These are phyloP conservation scores for Limanda limanda DNA, from an alignment of 2,113 vertebrate species.

Conservation along the genomic window DNA sequence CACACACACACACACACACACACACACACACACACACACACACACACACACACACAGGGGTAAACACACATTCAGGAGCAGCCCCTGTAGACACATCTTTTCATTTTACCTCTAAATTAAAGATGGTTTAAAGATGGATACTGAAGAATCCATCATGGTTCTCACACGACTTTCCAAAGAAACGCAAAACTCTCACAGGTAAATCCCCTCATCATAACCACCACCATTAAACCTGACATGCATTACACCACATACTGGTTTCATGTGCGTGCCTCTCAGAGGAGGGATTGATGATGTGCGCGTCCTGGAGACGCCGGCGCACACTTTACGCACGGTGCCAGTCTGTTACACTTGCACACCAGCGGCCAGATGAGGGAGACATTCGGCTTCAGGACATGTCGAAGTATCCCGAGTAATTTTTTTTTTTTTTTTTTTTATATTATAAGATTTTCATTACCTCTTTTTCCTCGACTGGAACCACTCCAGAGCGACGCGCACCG, in stretches of 20 bases:
- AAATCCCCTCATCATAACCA: background rate
- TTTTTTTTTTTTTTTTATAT: conserved; percentile 20
- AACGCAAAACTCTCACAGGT: background rate
- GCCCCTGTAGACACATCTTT: background rate
- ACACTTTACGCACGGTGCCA: conserved; percentile 74
- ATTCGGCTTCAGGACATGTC: conserved; percentile 75
- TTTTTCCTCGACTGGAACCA: conserved; percentile 66
- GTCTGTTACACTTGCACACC: conserved; percentile 72
- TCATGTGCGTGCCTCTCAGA: background rate
- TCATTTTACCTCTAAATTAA: background rate
- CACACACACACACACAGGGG: no score
- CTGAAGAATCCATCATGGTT: background rate
- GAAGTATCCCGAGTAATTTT: conserved; percentile 67
- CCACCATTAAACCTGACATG: conserved; percentile 4
- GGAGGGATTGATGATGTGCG: conserved; percentile 34
- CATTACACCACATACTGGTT: conserved; percentile 23
- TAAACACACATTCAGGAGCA: background rate
- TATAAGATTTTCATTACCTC: conserved; percentile 69
- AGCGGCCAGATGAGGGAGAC: conserved; percentile 81
- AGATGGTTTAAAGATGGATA: background rate
- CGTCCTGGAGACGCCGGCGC: conserved; percentile 53
- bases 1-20: background rate
- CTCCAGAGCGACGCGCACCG: conserved; percentile 32
- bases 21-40: background rate
- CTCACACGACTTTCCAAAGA: conserved; percentile 21